These are phyloP conservation scores for Zaprionus gabonicus DNA, from an alignment of 1,140 invertebrate genomes.

Conservation along the genomic window DNA sequence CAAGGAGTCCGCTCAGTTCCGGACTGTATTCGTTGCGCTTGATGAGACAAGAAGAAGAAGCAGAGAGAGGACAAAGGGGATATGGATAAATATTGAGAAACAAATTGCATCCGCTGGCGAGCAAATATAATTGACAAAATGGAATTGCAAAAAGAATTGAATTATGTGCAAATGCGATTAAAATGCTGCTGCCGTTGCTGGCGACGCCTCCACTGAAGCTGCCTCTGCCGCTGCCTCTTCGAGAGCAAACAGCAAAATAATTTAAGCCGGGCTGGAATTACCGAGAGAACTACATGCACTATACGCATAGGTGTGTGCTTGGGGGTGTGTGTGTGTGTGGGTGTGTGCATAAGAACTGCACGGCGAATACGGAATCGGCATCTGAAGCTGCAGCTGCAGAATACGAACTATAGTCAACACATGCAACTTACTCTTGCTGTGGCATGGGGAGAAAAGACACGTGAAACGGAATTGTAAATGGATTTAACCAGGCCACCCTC, in stretches of 20 bases:
- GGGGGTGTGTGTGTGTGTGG: not conserved
- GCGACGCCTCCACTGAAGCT: not conserved
- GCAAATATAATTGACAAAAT: conserved; percentile 73
- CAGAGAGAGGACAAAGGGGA: conserved; percentile 3
- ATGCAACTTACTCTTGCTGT: conserved; percentile 69
- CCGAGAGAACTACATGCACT: conserved; percentile 51
- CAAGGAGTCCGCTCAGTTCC: conserved; percentile 76
- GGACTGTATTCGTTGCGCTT: conserved; percentile 78
- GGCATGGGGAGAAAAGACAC: conserved; percentile 81
- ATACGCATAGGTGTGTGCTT: not conserved
- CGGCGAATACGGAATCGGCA: conserved; percentile 13
- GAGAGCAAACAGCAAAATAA: conserved; percentile 58
- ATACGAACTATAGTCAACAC: conserved; percentile 25
- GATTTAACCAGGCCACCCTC: conserved; percentile 84
- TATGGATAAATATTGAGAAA: conserved; percentile 47
- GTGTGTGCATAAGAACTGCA: conserved; percentile 7
- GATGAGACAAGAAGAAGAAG: conserved; percentile 13
- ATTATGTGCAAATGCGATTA: conserved; percentile 78
- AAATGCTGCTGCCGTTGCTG: conserved; percentile 42
- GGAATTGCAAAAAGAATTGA: conserved; percentile 75
- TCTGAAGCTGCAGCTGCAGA: conserved; percentile 14
- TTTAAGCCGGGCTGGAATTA: conserved; percentile 66
- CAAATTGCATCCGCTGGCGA: conserved; percentile 44
- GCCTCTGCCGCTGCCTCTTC: conserved; percentile 15
- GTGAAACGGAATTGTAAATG: conserved; percentile 84